A percentile compares a stretch with the other conserved stretches of the same genome.
Evolutionary conservation across 2,113 vertebrate genomes (phyloP).

Genomic region (Bos indicus): DNA sequence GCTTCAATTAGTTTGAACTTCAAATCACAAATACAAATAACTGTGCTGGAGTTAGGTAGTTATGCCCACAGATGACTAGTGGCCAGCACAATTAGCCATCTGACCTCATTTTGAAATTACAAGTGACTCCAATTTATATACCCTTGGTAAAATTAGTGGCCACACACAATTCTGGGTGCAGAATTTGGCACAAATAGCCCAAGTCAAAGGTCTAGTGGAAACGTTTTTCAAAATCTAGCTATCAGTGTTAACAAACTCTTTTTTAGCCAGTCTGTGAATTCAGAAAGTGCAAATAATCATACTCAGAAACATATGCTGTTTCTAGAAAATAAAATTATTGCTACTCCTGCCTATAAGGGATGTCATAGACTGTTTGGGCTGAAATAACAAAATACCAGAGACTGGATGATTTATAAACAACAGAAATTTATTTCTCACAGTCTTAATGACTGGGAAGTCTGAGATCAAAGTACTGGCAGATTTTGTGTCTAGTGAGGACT

Average conservation of each 20-base stretch:
- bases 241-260: background rate
- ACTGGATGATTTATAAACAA: background rate
- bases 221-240: constrained; percentile 36
- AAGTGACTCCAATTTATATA: constrained; percentile 36
- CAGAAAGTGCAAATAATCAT: background rate
- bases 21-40: constrained; percentile 56
- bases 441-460: background rate
- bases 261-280: constrained; percentile 13
- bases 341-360: background rate
- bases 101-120: constrained; percentile 53
- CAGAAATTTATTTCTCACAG: background rate
- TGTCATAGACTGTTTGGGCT: background rate
- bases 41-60: constrained; percentile 13
- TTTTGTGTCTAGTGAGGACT: background rate
- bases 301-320: constrained; percentile 48
- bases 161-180: constrained; percentile 26
- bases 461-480: background rate
- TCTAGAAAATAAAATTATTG: background rate
- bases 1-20: constrained; percentile 30
- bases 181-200: constrained; percentile 13
- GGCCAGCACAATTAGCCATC: constrained; percentile 53
- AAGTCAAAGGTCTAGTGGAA: constrained; percentile 50
- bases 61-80: constrained; percentile 38
- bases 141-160: constrained; percentile 25
- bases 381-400: background rate